Percentiles rank a stretch among this genome's conserved stretches.
phyloP scores from a whole-genome alignment of 1,140 invertebrate genomes.

The Oryzaephilus surinamensis region DNA sequence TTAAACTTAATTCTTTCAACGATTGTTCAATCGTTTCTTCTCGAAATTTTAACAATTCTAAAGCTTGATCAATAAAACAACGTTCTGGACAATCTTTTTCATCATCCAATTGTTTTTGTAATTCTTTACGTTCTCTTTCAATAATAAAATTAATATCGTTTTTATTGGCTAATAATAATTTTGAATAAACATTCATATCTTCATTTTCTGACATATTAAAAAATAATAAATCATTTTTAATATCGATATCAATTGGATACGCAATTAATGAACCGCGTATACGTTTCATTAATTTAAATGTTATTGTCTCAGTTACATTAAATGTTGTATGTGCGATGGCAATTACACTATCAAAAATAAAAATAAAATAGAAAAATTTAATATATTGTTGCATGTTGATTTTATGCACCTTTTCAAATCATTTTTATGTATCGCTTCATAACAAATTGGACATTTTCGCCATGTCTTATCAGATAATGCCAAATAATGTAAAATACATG shows the following conservation, averaged over 20 bases:
- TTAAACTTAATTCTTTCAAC: no score
- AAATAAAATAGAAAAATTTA: neutral
- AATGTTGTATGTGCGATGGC: slow-evolving; percentile 46
- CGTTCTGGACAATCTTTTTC: slow-evolving; percentile 68
- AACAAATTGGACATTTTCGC: slow-evolving; percentile 81
- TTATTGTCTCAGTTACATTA: slow-evolving; percentile 60
- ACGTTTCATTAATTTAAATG: slow-evolving; percentile 78
- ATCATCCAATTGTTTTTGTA: slow-evolving; percentile 51
- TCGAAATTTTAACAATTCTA: slow-evolving; percentile 47
- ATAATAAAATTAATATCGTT: slow-evolving; percentile 57
- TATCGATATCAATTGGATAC: slow-evolving; percentile 44
- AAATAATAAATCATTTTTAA: slow-evolving; percentile 22
- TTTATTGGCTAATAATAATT: slow-evolving; percentile 62
- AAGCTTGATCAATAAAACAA: slow-evolving; percentile 74
- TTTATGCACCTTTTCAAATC: slow-evolving; percentile 67
- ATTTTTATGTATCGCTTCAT: slow-evolving; percentile 59
- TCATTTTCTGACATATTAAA: slow-evolving; percentile 41
- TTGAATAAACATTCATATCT: slow-evolving; percentile 48
- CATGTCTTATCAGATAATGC: slow-evolving; percentile 66
- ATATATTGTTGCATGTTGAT: neutral
- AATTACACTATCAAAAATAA: slow-evolving; percentile 34
- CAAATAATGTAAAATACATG: slow-evolving; percentile 89
- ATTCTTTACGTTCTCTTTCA: slow-evolving; percentile 56
- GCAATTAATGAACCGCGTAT: slow-evolving; percentile 66
- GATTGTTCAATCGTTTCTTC: slow-evolving; percentile 22